These are phyloP conservation scores for Triplophysa siluroides DNA, from an alignment of 2,113 vertebrate species.

Conservation along the genomic window DNA sequence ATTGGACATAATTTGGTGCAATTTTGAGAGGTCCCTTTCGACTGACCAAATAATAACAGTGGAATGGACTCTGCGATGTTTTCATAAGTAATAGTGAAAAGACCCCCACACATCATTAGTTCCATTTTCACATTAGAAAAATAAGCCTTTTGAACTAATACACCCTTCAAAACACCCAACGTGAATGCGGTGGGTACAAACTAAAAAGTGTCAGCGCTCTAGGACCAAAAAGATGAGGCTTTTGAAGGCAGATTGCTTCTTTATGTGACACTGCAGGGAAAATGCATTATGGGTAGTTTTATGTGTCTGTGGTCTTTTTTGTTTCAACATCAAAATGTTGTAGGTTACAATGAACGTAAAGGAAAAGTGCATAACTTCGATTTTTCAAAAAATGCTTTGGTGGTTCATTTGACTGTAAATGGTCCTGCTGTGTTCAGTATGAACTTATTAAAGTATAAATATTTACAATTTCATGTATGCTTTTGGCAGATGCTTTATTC, in stretches of 20 bases:
- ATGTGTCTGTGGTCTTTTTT: too few relatives aligned
- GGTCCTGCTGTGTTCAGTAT: too few relatives aligned
- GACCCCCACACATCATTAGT: conserved; percentile 79
- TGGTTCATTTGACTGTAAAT: too few relatives aligned
- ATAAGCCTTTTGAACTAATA: conserved; percentile 81
- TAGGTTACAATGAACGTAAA: too few relatives aligned
- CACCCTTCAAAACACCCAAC: conserved; percentile 72
- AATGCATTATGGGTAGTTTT: too few relatives aligned
- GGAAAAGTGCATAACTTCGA: too few relatives aligned
- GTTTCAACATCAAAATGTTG: too few relatives aligned
- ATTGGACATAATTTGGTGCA: conserved; percentile 96
- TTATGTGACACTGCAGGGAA: too few relatives aligned
- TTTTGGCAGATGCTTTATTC: too few relatives aligned
- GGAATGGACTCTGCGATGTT: conserved; percentile 79
- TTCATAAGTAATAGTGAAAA: conserved; percentile 81
- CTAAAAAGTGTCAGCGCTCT: conserved; percentile 53
- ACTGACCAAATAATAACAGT: conserved; percentile 82
- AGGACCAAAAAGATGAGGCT: conserved; percentile 45
- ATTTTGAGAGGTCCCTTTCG: conserved; percentile 82
- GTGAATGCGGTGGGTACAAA: conserved; percentile 61
- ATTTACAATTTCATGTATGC: too few relatives aligned
- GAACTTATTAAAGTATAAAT: too few relatives aligned
- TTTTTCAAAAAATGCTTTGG: too few relatives aligned
- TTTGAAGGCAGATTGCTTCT: not conserved
- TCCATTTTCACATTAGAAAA: conserved; percentile 83